These are phyloP conservation scores for Ophthalmolycus amberensis DNA, from an alignment of 2,113 vertebrate genomes.

Conservation along the genomic window DNA sequence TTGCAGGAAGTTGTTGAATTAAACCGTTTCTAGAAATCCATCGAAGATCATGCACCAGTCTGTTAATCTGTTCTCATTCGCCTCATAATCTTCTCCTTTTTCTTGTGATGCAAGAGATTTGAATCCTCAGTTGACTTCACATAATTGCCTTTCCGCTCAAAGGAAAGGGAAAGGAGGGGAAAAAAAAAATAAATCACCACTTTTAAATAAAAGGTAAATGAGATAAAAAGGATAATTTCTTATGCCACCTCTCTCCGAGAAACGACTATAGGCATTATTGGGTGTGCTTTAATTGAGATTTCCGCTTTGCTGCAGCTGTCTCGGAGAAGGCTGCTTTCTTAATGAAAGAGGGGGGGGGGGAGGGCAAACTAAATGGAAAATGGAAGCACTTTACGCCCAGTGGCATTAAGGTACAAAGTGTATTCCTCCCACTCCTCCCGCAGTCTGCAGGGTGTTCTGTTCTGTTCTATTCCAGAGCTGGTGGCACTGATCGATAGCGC, in stretches of 20 bases:
- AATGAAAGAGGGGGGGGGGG: constrained; percentile 52
- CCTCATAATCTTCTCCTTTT: constrained; percentile 80
- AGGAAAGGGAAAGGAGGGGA: constrained; percentile 61
- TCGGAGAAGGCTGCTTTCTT: constrained; percentile 63
- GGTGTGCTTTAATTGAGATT: constrained; percentile 84
- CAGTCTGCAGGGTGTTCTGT: constrained; percentile 72
- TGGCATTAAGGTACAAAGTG: constrained; percentile 80
- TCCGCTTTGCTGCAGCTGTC: constrained; percentile 83
- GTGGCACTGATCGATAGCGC: constrained; percentile 83
- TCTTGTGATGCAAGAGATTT: constrained; percentile 82
- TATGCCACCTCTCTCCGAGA: constrained; percentile 78
- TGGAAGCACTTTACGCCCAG: constrained; percentile 80
- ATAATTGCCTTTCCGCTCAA: constrained; percentile 87
- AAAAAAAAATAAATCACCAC: constrained; percentile 72
- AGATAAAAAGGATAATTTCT: constrained; percentile 83
- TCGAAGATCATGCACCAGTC: constrained; percentile 78
- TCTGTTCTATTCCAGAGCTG: constrained; percentile 68
- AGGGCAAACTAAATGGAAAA: constrained; percentile 78
- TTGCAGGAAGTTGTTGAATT: constrained; percentile 84
- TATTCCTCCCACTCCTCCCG: constrained; percentile 78
- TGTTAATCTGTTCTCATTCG: constrained; percentile 82
- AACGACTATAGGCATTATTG: constrained; percentile 83
- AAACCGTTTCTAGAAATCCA: constrained; percentile 80
- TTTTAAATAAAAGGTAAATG: constrained; percentile 87
- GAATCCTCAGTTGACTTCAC: constrained; percentile 85